phyloP scores from a whole-genome alignment of 2,888 invertebrate species.

The Dexiosoma caninum region DNA sequence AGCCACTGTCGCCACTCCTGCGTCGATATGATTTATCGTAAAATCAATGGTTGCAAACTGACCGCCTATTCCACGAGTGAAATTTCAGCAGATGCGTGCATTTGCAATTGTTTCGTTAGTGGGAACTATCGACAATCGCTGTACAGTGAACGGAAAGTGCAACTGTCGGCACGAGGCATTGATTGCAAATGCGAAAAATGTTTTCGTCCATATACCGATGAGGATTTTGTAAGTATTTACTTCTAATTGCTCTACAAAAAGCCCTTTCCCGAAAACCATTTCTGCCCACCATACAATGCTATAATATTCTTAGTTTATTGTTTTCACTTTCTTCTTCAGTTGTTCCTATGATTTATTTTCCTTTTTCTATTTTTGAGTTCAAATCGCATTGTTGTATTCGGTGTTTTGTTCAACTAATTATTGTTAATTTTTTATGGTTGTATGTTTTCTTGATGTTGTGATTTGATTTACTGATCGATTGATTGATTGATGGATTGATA shows the following conservation, averaged over 20 bases:
- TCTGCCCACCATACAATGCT: not conserved
- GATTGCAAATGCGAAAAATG: slow-evolving; percentile 68
- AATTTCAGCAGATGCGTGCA: slow-evolving; percentile 65
- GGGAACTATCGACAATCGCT: slow-evolving; percentile 67
- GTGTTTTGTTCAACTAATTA: slow-evolving; percentile 9
- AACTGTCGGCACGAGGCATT: slow-evolving; percentile 66
- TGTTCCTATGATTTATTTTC: not conserved
- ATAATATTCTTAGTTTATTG: not conserved
- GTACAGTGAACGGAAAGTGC: slow-evolving; percentile 64
- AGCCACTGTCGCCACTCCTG: slow-evolving; percentile 69
- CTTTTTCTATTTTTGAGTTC: too few species aligned
- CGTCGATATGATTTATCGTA: slow-evolving; percentile 65
- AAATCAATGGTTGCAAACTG: slow-evolving; percentile 67
- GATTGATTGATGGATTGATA: slow-evolving; percentile 36
- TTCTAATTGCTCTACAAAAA: not conserved
- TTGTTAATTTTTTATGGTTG: slow-evolving; percentile 9
- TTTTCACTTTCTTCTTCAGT: too few species aligned
- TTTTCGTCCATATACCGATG: slow-evolving; percentile 67
- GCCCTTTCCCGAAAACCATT: not conserved
- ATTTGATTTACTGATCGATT: slow-evolving; percentile 38
- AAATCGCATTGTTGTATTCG: slow-evolving; percentile 4
- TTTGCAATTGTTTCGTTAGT: slow-evolving; percentile 67
- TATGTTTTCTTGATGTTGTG: slow-evolving; percentile 33
- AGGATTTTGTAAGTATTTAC: slow-evolving; percentile 69
- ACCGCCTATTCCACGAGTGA: slow-evolving; percentile 67